Evolutionary conservation across 2,888 invertebrate species (phyloP).

Genomic region (Apantesis nais): DNA sequence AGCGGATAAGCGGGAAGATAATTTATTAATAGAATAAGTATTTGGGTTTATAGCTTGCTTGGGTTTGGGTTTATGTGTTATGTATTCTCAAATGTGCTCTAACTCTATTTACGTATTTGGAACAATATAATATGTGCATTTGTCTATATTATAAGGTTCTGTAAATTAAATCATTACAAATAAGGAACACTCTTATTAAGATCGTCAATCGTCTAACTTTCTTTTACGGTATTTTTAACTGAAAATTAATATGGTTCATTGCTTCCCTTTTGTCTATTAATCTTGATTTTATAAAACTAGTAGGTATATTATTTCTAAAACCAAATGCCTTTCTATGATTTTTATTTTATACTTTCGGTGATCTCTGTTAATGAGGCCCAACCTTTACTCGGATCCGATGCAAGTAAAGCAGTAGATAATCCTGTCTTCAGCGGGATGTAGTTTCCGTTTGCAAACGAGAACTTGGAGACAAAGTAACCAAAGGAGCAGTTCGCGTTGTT

Average conservation of each 20-base stretch:
- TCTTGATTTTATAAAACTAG: too few species aligned
- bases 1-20: constrained; percentile 27
- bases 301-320: too few species aligned
- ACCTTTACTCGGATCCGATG: constrained; percentile 42
- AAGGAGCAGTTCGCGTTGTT: constrained; percentile 49
- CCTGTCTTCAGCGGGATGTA: constrained; percentile 62
- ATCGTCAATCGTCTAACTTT: too few species aligned
- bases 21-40: too few species aligned
- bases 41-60: too few species aligned
- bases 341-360: not conserved
- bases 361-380: constrained; percentile 28
- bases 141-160: not conserved
- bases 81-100: not conserved
- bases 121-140: not conserved
- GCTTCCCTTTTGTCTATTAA: too few species aligned
- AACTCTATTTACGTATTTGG: not conserved
- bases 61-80: too few species aligned
- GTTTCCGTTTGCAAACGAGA: constrained; percentile 67
- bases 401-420: constrained; percentile 68
- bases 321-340: not conserved
- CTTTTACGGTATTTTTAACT: too few species aligned
- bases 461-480: constrained; percentile 59
- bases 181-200: too few species aligned
- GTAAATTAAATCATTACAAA: not conserved
- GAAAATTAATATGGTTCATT: too few species aligned